Evolutionary conservation across 1,140 invertebrate genomes (phyloP), one percentile per base, ranked within the genome.

Genomic region (Zaprionus kolodkinae): DNA sequence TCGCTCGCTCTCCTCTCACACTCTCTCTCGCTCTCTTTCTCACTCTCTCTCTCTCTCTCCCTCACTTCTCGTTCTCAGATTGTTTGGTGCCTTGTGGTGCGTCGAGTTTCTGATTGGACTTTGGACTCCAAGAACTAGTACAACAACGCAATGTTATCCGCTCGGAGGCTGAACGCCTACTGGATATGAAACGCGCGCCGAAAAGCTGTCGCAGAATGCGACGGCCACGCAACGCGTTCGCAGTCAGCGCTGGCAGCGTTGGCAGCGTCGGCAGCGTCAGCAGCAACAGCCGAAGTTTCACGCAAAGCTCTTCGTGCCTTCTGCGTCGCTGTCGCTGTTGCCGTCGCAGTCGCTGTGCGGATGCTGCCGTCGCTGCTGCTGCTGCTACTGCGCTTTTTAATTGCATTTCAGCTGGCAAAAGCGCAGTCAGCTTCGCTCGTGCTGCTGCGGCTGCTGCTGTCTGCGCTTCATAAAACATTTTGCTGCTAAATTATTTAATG

Each of bases 111-210:
- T 45, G 38, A 21, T 21, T 21, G 40, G 69, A 60, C 62, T 74
- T 21, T 21, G 21, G 65, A 63, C 83, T 83, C 80, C 83, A 84
- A 91, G 78, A 86, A 85, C 70, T 84, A 21, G 21, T 21, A 90
- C 80, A 91, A 92, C 84, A 90, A 90, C 90, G 86, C 78, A 86
- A 83, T 92, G 91, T 92, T 92, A 92, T 92, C 91, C 91, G 91
- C 91, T 92, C 91, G 91, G 91, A 92, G 91, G 91, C 91, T 92
- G 88, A 91, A 91, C 88, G 91, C 91, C 91, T 92, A 92, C 91
- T 92, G 85, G 91, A 91, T 71, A 76, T 76, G 70, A 77, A 87
- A 76, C 72, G 79, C 78, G 84, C 80, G 76, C 79, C 75, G 83
- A 83, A 83, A 68, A 89, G 78, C 79, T 85, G 73, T 78, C 81